These are phyloP conservation scores for Mythimna albipuncta DNA, from an alignment of 2,888 invertebrate genomes.

Conservation along the genomic window DNA sequence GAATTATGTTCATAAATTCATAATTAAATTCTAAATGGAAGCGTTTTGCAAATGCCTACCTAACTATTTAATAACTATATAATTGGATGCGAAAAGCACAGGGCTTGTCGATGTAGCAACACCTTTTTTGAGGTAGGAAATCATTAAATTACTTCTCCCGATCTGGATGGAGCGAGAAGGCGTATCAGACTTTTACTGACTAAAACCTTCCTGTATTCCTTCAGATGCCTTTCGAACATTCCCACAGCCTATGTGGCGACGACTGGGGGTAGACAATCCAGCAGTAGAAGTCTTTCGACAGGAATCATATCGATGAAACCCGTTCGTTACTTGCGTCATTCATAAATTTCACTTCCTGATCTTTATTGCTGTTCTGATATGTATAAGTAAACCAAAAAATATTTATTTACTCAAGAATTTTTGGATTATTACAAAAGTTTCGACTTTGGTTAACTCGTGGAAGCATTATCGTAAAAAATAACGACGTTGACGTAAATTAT, in stretches of 20 bases:
- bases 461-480: conserved; percentile 31
- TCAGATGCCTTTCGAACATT: too few relatives aligned
- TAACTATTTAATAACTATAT: neutral
- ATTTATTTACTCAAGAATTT: conserved; percentile 17
- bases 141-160: too few relatives aligned
- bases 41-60: neutral
- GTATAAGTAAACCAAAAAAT: conserved; percentile 12
- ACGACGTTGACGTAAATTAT: conserved; percentile 32
- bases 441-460: neutral
- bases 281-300: neutral
- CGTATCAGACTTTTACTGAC: too few relatives aligned
- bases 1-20: neutral
- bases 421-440: conserved; percentile 22
- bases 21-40: neutral
- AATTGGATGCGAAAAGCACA: neutral
- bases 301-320: neutral
- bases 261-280: too few relatives aligned
- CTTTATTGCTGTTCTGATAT: neutral
- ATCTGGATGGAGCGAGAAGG: too few relatives aligned
- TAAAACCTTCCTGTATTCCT: too few relatives aligned
- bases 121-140: too few relatives aligned
- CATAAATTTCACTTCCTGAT: conserved; percentile 6
- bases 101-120: too few relatives aligned
- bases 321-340: conserved; percentile 15
- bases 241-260: too few relatives aligned